Conservation (phyloP, 2,888 invertebrate genomes). For the Lasius platythorax region DNA sequence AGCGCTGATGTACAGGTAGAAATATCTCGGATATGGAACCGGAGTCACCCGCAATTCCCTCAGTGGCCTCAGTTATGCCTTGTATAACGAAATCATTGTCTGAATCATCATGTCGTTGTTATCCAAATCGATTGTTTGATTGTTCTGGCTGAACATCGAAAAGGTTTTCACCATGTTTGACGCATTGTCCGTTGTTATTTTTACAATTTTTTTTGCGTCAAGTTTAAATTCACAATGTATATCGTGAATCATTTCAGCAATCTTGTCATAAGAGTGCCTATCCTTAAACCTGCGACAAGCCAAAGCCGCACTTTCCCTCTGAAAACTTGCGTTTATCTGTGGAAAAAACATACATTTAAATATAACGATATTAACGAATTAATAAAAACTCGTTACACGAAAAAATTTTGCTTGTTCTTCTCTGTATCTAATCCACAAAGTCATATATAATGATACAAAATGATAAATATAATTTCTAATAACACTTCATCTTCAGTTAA, state of each 20-base stretch:
- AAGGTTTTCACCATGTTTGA: conserved; percentile 50
- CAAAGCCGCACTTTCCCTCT: conserved; percentile 9
- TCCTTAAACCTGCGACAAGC: conserved; percentile 32
- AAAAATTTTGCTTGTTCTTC: conserved; percentile 1
- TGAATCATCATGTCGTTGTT: conserved; percentile 24
- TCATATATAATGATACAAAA: neutral
- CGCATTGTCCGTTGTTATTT: conserved; percentile 51
- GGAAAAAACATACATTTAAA: neutral
- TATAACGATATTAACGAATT: neutral
- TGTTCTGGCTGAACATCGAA: conserved; percentile 24
- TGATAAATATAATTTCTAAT: conserved; percentile 11
- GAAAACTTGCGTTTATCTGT: conserved; percentile 6
- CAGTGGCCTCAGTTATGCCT: conserved; percentile 22
- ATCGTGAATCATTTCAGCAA: conserved; percentile 41
- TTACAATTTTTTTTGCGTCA: conserved; percentile 40
- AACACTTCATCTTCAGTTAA: conserved; percentile 4
- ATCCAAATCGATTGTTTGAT: conserved; percentile 6
- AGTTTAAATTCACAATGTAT: conserved; percentile 33
- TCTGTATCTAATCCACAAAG: neutral
- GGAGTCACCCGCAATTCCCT: neutral
- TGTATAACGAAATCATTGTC: conserved; percentile 20
- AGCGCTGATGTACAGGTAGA: conserved; percentile 45
- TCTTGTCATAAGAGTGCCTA: conserved; percentile 31
- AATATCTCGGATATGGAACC: neutral
- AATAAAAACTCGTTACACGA: conserved; percentile 3